A percentile compares a stretch with the other conserved stretches of the same genome.
phyloP scores from a whole-genome alignment of 2,113 vertebrate species.

The Orientallactaga bullata region DNA sequence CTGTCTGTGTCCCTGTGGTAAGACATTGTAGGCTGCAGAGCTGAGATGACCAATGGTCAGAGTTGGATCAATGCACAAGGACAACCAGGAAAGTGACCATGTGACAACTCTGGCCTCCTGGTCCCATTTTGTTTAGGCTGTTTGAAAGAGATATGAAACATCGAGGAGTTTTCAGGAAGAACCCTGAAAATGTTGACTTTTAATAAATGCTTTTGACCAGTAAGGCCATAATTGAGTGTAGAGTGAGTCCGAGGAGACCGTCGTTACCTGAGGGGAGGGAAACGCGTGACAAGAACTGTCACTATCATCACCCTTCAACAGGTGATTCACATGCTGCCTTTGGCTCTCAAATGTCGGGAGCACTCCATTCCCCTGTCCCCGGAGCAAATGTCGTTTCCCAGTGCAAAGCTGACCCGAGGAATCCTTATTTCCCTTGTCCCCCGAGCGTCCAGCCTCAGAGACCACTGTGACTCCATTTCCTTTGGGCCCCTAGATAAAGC shows the following conservation, averaged over 20 bases:
- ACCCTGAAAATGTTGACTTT: not conserved
- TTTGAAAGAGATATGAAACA: rapidly evolving
- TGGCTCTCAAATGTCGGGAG: not conserved
- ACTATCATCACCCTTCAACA: not conserved
- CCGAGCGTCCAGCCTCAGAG: not conserved
- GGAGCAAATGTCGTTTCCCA: not conserved
- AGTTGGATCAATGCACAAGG: rapidly evolving
- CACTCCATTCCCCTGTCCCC: not conserved
- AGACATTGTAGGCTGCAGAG: not conserved
- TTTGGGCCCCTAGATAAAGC: not conserved
- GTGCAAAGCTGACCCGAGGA: not conserved
- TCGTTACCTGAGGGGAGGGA: not conserved
- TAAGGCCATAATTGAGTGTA: not conserved
- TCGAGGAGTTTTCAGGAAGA: not conserved
- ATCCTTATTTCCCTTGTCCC: rapidly evolving
- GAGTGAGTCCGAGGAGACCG: not conserved
- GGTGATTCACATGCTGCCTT: not conserved
- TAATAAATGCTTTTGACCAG: not conserved
- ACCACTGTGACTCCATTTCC: not conserved
- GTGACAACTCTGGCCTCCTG: not conserved
- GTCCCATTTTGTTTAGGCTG: not conserved
- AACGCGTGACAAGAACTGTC: not conserved
- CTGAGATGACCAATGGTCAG: rapidly evolving
- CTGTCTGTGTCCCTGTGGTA: rapidly evolving
- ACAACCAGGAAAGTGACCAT: too few relatives aligned